Percentiles rank a stretch among this genome's conserved stretches.
phyloP scores from a whole-genome alignment of 2,888 invertebrate species.

The Piscicola geometra region DNA sequence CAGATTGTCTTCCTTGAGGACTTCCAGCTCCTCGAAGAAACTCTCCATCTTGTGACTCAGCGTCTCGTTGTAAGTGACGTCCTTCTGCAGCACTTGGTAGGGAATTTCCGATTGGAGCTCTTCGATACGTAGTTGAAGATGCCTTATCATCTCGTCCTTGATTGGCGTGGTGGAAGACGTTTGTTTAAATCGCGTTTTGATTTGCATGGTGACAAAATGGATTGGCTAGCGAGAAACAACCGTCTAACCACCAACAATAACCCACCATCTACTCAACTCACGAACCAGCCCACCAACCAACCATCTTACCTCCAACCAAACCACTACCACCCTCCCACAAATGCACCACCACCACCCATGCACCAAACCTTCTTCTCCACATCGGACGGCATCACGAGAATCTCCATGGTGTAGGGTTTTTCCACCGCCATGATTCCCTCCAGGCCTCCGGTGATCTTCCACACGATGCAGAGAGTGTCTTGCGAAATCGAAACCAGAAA shows the following conservation, averaged over 20 bases:
- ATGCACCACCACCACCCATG: too few relatives aligned
- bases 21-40: conserved; percentile 75
- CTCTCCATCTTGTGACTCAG: conserved; percentile 75
- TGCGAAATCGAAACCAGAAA: conserved; percentile 67
- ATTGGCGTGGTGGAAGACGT: too few relatives aligned
- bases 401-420: conserved; percentile 74
- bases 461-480: conserved; percentile 77
- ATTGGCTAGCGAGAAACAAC: too few relatives aligned
- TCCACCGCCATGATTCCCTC: conserved; percentile 63
- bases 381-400: conserved; percentile 70
- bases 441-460: conserved; percentile 68
- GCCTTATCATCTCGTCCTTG: conserved; percentile 61
- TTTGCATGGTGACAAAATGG: too few relatives aligned
- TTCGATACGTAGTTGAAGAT: conserved; percentile 69
- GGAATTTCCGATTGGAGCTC: conserved; percentile 82
- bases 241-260: background rate
- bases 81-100: conserved; percentile 72
- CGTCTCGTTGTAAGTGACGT: conserved; percentile 74
- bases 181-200: too few relatives aligned
- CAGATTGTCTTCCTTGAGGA: conserved; percentile 64
- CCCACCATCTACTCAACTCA: background rate
- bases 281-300: background rate
- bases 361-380: conserved; percentile 71
- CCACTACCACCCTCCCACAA: too few relatives aligned
- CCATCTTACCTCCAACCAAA: too few relatives aligned